Percentiles rank a stretch among this genome's conserved stretches.
phyloP scores from a whole-genome alignment of 2,113 vertebrate species.

The Uria lomvia region DNA sequence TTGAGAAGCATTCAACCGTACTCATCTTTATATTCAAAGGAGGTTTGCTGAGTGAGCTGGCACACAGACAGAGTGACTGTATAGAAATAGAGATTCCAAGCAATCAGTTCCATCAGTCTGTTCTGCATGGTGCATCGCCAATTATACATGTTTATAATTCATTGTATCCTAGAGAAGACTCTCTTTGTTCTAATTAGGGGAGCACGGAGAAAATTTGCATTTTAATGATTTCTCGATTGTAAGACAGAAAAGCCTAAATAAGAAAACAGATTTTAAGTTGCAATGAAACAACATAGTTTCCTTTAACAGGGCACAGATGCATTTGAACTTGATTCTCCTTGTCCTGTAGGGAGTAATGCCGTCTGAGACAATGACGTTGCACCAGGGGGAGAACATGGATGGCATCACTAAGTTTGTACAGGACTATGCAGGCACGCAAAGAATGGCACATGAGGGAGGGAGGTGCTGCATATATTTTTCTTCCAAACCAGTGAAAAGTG shows the following conservation, averaged over 20 bases:
- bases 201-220: neutral
- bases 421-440: neutral
- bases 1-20: neutral
- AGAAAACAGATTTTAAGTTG: neutral
- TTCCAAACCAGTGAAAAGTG: neutral
- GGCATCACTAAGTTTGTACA: neutral
- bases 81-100: neutral
- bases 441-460: neutral
- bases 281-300: neutral
- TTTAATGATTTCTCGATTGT: neutral
- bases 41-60: neutral
- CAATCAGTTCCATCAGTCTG: neutral
- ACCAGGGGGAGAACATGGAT: neutral
- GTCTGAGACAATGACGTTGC: neutral
- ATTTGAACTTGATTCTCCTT: neutral
- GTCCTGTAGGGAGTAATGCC: neutral
- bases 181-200: neutral
- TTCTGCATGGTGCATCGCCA: neutral
- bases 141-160: neutral
- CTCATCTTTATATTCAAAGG: neutral
- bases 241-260: neutral
- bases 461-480: neutral
- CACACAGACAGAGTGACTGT: neutral
- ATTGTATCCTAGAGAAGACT: neutral
- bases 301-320: neutral